Evolutionary conservation across 2,797 vertebrate species (phyloP), one percentile per base, ranked within the genome.

Genomic region (Myotis daubentonii): DNA sequence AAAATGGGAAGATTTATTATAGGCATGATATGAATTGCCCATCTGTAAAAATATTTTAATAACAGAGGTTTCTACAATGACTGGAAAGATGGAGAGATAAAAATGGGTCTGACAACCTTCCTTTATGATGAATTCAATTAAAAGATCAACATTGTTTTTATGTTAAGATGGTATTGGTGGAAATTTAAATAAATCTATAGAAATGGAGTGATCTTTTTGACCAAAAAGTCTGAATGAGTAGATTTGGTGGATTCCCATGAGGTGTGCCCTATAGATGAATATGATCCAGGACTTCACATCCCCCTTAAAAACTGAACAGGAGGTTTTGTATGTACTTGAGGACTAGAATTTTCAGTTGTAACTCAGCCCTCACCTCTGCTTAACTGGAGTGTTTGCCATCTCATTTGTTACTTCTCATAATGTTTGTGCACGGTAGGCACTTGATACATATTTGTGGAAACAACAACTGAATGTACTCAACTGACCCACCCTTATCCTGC

Each of bases 1-100:
- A 97, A 95, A 97, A 93, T 75, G n/a, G 95, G 89, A 91, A 96
- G 76, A 97, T 97, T 97, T 97, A 97, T 89, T 94, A 79, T 33
- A 87, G 87, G 83, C 28, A 23, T 90, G 87, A 71, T 93, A 95
- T 91, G 51, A 97, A 87, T 95, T 95, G 81, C 70, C 86, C 95
- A 96, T 96, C 93, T 94, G 90, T 92, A 94, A 94, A 94, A 96
- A 92, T 91, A 90, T 82, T 95, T 95, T 96, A 96, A 92, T 95
- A 95, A 93, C 80, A 90, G 86, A 80, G 44, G 80, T 93, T 95
- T 91, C 92, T 88, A 51, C 74, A 72, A 17, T 80, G 87, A 55
- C 78, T 86, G 1, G 51, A 65, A 85, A 20, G 82, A 85, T 36
- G 8, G 33, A 75, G 57, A 90, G 86, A 87, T 75, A 87, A 84